Base-by-base conservation (phyloP, 2,797 vertebrate genomes). In the Carduelis carduelis region DNA sequence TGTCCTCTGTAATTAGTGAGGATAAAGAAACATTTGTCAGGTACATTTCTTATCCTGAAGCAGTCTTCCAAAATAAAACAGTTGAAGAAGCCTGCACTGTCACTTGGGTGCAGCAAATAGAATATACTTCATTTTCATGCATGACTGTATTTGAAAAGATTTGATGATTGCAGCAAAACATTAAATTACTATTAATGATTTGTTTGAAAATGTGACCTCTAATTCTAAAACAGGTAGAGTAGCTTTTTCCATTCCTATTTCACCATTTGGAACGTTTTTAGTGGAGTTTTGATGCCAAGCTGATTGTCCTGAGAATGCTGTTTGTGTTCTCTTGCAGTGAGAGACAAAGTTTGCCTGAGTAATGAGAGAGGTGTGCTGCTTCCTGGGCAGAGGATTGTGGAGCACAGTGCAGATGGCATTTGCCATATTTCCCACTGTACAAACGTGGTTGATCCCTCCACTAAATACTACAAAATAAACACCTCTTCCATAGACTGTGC, bases 321-420 rank as follows among this genome's bases (percentile, higher is more conserved):
- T 68, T 49, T 93, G 21, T 71, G 11, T 27, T 94, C 75, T 83
- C 39, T 93, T 96, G 12, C 96, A 99, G 99, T 98, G 96, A 98
- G 98, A 55, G 99, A 99, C 86, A 98, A 98, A 1, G 99, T 99
- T 92, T 99, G 99, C 93, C 97, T 99, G 93, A 98, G 98, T 56
- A 98, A 97, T 0, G 98, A 99, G 83, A 97, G 98, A 17, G 98
- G 99, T 1, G 97, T 99, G 87, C 97, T 99, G 96, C 98, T 98
- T 82, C 99, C 99, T 0, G 99, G 99, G 77, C 99, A 99, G 98
- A 99, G 97, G 1, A 98, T 99, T 21, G 97, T 99, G 64, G 99
- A 99, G 87, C 98, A 98, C 78, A 98, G 97, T 0, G 96, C 98
- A 6, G 98, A 98, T 3, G 99, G 99, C 14, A 77, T 98, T 96